Conservation (phyloP, 2,797 vertebrate genomes). For the Platalea minor region DNA sequence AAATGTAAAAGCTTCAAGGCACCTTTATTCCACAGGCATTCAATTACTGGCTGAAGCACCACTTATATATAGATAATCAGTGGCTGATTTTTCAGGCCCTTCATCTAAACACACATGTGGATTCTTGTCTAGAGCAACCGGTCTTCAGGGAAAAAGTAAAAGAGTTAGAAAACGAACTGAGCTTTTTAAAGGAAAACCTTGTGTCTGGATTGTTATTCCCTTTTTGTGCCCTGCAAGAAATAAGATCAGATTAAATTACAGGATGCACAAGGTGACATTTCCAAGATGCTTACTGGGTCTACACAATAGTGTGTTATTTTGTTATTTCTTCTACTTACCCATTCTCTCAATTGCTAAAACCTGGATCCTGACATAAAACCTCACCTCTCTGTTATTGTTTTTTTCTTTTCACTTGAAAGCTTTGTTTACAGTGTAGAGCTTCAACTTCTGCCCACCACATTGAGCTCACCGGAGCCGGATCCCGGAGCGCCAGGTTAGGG, state of each 20-base stretch:
- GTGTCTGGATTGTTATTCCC: neutral
- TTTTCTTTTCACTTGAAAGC: neutral
- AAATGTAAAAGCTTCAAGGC: neutral
- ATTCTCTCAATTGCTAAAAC: neutral
- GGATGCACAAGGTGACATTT: neutral
- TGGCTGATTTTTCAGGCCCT: constrained; percentile 32
- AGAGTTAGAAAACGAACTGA: neutral
- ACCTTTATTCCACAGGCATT: constrained; percentile 9
- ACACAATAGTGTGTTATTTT: neutral
- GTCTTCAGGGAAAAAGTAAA: neutral
- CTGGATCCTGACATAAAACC: neutral
- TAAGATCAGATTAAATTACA: constrained; percentile 4
- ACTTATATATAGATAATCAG: constrained; percentile 26
- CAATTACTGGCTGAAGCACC: constrained; percentile 34
- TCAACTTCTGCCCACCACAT: neutral
- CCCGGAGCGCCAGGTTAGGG: neutral
- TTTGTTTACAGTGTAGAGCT: neutral
- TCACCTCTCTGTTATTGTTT: neutral
- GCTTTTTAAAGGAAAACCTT: neutral
- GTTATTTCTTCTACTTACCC: neutral
- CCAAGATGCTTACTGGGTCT: neutral
- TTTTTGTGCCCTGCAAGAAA: neutral
- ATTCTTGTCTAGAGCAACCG: constrained; percentile 20
- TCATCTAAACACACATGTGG: neutral
- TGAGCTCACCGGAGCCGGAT: neutral